These are phyloP conservation scores for Dryobates pubescens DNA, from an alignment of 2,797 vertebrate species.

Conservation along the genomic window DNA sequence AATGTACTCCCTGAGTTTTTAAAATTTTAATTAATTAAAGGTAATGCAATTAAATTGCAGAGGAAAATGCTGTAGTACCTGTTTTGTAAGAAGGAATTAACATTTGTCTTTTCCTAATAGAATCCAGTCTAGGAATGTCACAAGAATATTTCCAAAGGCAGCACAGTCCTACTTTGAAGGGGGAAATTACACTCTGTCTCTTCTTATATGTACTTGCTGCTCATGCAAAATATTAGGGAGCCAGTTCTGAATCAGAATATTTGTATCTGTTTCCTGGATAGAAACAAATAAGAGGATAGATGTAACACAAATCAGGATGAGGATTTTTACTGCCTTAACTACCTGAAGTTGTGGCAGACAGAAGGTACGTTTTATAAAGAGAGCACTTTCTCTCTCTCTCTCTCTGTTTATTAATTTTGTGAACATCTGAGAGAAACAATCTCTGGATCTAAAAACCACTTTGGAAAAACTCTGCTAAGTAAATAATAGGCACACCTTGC, in stretches of 20 bases:
- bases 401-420: not conserved
- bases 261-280: not conserved
- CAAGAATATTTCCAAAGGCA: not conserved
- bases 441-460: not conserved
- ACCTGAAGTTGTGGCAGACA: not conserved
- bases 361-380: not conserved
- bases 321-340: not conserved
- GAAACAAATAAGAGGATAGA: not conserved
- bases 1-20: not conserved
- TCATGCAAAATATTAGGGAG: not conserved
- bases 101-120: not conserved
- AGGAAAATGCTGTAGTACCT: not conserved
- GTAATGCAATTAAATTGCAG: not conserved
- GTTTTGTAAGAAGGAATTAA: not conserved
- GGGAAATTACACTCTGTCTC: not conserved
- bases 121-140: not conserved
- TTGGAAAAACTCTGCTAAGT: not conserved
- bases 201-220: not conserved
- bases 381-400: too few species aligned
- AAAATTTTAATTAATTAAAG: not conserved
- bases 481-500: not conserved
- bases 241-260: not conserved
- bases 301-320: not conserved
- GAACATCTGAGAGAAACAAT: not conserved
- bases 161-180: not conserved